Base-by-base conservation (phyloP, 2,888 invertebrate genomes). In the Geophilus truncorum region DNA sequence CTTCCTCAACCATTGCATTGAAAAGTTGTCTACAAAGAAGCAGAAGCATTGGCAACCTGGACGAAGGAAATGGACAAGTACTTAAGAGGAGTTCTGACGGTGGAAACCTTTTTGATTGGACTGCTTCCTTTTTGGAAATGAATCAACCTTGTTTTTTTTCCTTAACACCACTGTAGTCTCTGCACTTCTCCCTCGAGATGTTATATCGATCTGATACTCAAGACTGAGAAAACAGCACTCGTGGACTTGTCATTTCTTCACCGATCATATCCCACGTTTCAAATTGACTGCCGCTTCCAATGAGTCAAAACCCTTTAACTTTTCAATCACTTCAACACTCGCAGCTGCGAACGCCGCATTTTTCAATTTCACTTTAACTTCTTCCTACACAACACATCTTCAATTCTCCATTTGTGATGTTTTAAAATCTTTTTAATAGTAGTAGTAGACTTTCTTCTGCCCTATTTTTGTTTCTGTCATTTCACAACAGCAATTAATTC, bases 221-320 rank as follows among this genome's bases (percentile, higher is more conserved):
- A n/a, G 70, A 70, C 70, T 70, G 70, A 70, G 70, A 70, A 70
- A 70, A 70, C 70, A 70, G n/a, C 70, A 70, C 70, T 70, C 25
- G 1, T 70, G 70, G 70, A 70, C 70, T 70, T 70, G 70, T 70
- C 70, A 70, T 70, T 70, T 70, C 70, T 15, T 70, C 70, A 15
- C 70, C 28, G 70, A 23, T 9, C 70, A 23, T n/a, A 25, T 70
- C 70, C 70, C 70, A 12, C n/a, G 28, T 25, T 28, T 51, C 23
- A 70, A 62, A 70, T 70, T 70, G 70, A 70, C 70, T 70, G 70
- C 28, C 4, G 10, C 12, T 70, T 28, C 6, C 70, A 70, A 70
- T 28, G 28, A 70, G n/a, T 28, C 23, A 70, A 70, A 70, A 25
- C 70, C 12, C 28, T 70, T 70, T 9, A 70, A 23, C 70, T 25